Evolutionary conservation across 2,797 vertebrate genomes (phyloP), one percentile per base, ranked within the genome.

Genomic region (Pteropus rufus): DNA sequence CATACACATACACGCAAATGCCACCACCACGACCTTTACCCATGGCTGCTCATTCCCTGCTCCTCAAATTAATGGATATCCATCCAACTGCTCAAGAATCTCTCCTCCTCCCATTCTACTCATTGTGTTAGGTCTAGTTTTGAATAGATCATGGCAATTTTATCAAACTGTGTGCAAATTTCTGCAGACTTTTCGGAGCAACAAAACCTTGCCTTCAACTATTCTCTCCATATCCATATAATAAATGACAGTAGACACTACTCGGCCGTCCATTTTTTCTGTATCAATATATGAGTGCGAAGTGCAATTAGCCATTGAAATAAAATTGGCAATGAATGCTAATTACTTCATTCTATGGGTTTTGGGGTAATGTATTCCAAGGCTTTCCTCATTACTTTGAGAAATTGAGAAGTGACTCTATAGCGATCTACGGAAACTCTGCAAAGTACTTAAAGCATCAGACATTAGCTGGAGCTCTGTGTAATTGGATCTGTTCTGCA

Each of bases 401-500:
- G 86, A 96, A 95, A 97, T 67, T 89, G 92, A 97, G 95, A 97
- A 89, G 86, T 93, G 97, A 58, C 86, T 94, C 93, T 87, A 81
- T 67, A 94, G 96, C 0, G 16, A 97, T 97, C 96, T 96, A 96
- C 89, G 92, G 88, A 96, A 95, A 97, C 92, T 97, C 89, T 97
- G 96, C 82, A 94, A 97, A 95, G 76, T 97, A 97, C 96, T 96
- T 97, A 97, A 95, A 96, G 91, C 77, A 0, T 79, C 95, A 96
- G 95, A 88, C 97, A 95, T 96, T 97, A 97, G 95, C 95, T 88
- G 81, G 67, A 97, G 93, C 72, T 96, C 94, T 96, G 69, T 95
- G 96, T 98, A 98, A 98, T 97, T 97, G 91, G 98, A 91, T 96
- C 89, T 95, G 87, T 89, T 96, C 96, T 97, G 91, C 94, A 95